These are phyloP conservation scores for Tringa solitaria DNA, from an alignment of 2,113 vertebrate species.

Conservation along the genomic window DNA sequence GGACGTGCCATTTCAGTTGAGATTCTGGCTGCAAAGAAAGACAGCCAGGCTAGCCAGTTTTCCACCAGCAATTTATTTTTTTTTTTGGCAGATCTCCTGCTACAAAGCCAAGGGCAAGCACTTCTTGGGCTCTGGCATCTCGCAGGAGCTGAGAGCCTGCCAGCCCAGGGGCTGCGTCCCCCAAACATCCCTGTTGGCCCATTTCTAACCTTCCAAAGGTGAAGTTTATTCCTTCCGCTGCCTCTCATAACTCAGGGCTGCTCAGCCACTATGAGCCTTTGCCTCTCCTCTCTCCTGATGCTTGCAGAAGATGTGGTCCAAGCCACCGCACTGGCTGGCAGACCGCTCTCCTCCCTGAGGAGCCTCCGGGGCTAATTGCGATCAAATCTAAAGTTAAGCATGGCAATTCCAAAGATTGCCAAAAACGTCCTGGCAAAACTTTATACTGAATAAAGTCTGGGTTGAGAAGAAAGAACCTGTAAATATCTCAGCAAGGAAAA, in stretches of 20 bases:
- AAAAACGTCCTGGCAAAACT: not conserved
- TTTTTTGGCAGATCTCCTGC: not conserved
- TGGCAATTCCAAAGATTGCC: not conserved
- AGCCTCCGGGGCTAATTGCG: not conserved
- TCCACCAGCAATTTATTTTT: not conserved
- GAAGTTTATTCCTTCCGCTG: not conserved
- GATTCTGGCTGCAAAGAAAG: not conserved
- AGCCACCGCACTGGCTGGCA: not conserved
- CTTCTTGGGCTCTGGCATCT: not conserved
- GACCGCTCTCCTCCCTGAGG: not conserved
- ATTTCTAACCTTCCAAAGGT: not conserved
- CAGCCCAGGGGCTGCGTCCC: not conserved
- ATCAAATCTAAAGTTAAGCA: not conserved
- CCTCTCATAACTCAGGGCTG: not conserved
- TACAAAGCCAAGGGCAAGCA: rapidly evolving
- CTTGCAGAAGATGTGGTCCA: not conserved
- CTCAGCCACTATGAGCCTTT: rapidly evolving
- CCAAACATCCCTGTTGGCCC: not conserved
- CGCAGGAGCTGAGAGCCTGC: not conserved
- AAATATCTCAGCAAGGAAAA: not conserved
- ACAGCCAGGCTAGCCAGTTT: not conserved
- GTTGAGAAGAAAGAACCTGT: not conserved
- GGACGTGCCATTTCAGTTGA: not conserved
- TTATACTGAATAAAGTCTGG: not conserved
- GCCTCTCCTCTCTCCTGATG: not conserved